These are phyloP conservation scores for Acanthurus lineatus DNA, from an alignment of 2,797 vertebrate genomes.

Conservation along the genomic window DNA sequence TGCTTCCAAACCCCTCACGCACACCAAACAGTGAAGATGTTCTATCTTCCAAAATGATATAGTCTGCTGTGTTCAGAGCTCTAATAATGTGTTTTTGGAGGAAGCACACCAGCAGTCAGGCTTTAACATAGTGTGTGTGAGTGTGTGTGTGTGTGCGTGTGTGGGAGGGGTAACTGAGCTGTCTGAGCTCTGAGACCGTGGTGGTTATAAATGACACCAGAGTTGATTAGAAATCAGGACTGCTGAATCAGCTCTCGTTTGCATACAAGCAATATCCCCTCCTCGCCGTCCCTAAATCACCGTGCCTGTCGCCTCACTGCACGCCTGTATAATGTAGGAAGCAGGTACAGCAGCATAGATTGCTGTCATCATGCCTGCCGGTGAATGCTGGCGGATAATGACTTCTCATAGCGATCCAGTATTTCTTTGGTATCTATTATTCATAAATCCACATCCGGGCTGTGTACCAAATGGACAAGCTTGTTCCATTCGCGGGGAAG, in stretches of 20 bases:
- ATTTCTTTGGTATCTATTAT: conserved; percentile 83
- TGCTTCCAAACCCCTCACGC: conserved; percentile 6
- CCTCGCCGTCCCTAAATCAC: conserved; percentile 85
- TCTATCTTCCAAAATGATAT: conserved; percentile 35
- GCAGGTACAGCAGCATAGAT: conserved; percentile 67
- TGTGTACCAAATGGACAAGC: conserved; percentile 73
- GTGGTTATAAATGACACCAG: conserved; percentile 81
- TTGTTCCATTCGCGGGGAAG: conserved; percentile 47
- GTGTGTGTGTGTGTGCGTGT: conserved; percentile 21
- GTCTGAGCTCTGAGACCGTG: conserved; percentile 72
- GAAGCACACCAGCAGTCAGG: conserved; percentile 25
- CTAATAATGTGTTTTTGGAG: conserved; percentile 23
- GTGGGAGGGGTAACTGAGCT: conserved; percentile 65
- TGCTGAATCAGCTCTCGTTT: conserved; percentile 89
- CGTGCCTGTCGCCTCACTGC: conserved; percentile 61
- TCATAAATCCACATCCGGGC: conserved; percentile 76
- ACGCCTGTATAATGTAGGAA: conserved; percentile 62
- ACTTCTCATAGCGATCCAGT: conserved; percentile 78
- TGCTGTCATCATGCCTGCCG: conserved; percentile 74
- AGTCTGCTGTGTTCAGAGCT: conserved; percentile 20
- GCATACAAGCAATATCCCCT: conserved; percentile 88
- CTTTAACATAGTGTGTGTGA: conserved; percentile 11
- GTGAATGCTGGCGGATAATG: conserved; percentile 80
- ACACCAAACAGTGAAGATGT: conserved; percentile 32
- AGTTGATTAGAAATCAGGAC: conserved; percentile 86